phyloP scores from a whole-genome alignment of 2,888 invertebrate genomes.

The Lissonota sp. region DNA sequence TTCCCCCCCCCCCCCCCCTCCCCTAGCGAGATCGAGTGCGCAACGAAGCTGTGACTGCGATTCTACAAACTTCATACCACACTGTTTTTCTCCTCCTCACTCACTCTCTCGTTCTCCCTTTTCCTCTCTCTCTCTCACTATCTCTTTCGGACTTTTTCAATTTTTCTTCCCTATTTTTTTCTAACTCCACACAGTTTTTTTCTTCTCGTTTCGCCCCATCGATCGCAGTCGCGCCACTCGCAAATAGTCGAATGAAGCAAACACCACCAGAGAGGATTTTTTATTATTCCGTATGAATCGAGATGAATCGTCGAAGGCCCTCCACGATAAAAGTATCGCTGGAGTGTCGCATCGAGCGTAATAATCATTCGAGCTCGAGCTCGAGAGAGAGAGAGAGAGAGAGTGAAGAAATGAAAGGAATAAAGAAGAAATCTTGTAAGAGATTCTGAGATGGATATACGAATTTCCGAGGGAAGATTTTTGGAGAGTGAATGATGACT shows the following conservation, averaged over 20 bases:
- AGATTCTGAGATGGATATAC: too few relatives aligned
- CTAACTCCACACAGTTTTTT: background rate
- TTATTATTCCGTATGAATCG: too few relatives aligned
- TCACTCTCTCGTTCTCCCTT: constrained; percentile 9
- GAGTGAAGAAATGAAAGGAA: constrained; percentile 27
- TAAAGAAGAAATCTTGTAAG: background rate
- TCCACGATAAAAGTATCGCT: constrained; percentile 3
- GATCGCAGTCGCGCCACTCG: background rate
- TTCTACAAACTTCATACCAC: constrained; percentile 53
- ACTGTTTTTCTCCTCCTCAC: constrained; percentile 17
- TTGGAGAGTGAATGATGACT: too few relatives aligned
- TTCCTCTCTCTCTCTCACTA: constrained; percentile 61
- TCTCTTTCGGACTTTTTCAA: background rate
- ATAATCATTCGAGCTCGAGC: constrained; percentile 44
- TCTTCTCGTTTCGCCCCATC: constrained; percentile 9
- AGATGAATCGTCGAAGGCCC: too few relatives aligned
- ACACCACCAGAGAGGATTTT: too few relatives aligned
- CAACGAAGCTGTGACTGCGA: constrained; percentile 55
- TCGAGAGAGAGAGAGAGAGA: too few relatives aligned
- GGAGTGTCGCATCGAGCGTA: constrained; percentile 37
- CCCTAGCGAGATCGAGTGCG: constrained; percentile 50
- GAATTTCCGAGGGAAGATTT: too few relatives aligned
- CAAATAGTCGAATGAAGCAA: too few relatives aligned
- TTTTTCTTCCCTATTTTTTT: background rate
- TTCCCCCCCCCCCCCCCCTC: too few relatives aligned